Evolutionary conservation across 2,797 vertebrate species (phyloP).

Genomic region (Cyclura pinguis): DNA sequence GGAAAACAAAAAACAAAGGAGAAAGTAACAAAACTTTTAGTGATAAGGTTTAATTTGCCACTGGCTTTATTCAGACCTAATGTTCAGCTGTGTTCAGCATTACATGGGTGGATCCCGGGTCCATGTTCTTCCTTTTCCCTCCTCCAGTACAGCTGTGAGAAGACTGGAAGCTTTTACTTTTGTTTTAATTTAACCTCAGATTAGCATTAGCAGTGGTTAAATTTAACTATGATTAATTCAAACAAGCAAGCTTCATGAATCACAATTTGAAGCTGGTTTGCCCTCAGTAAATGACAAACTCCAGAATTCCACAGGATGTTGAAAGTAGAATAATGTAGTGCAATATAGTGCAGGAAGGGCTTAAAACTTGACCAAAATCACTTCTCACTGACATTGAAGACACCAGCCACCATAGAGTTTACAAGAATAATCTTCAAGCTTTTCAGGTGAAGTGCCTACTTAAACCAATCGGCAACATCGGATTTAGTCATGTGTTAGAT

Average conservation of each 20-base stretch:
- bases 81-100: neutral
- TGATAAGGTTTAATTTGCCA: neutral
- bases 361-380: too few species aligned
- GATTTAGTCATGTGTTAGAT: neutral
- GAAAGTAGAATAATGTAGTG: too few species aligned
- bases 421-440: neutral
- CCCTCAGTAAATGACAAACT: too few species aligned
- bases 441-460: neutral
- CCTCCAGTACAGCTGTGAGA: neutral
- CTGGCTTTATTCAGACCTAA: neutral
- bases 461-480: neutral
- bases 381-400: too few species aligned
- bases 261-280: neutral
- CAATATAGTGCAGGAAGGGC: too few species aligned
- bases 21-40: neutral
- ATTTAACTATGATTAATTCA: neutral
- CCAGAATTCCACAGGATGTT: too few species aligned
- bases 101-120: neutral
- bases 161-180: neutral
- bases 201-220: neutral
- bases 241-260: neutral
- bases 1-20: neutral
- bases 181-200: neutral
- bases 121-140: neutral
- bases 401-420: too few species aligned